These are phyloP conservation scores for Pitangus sulphuratus DNA, from an alignment of 2,797 vertebrate species.

Conservation along the genomic window DNA sequence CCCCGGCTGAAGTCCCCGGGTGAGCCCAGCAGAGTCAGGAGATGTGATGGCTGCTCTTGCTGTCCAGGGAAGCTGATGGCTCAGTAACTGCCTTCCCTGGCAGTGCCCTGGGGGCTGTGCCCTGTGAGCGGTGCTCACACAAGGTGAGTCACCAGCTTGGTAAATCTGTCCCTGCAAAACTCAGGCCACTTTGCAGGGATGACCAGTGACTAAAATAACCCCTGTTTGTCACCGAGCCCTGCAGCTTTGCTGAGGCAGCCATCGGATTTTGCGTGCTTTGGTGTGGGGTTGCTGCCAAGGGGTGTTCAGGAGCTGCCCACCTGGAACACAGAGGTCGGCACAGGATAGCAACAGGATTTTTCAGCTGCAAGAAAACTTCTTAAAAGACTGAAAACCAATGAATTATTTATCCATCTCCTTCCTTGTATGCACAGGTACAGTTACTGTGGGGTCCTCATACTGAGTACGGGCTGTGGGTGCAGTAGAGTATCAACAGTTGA, in stretches of 20 bases:
- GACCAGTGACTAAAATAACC: background rate
- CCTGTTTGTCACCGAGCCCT: accelerated
- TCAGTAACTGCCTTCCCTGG: background rate
- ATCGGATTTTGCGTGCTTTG: background rate
- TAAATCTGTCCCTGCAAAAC: background rate
- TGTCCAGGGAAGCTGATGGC: background rate
- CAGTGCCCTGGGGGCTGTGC: background rate
- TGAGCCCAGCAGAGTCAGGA: background rate
- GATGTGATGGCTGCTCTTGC: background rate
- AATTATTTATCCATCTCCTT: background rate
- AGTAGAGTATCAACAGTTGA: background rate
- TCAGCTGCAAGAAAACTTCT: background rate
- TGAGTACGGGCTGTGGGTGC: background rate
- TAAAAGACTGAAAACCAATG: background rate
- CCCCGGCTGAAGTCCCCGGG: background rate
- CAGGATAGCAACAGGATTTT: background rate
- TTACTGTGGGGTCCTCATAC: background rate
- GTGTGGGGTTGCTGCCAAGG: background rate
- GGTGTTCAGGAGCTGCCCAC: background rate
- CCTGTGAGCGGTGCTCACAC: background rate
- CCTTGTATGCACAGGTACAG: background rate
- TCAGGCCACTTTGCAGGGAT: background rate
- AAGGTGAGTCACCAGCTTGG: background rate
- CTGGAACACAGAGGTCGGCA: background rate
- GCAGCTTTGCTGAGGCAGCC: background rate